Evolutionary conservation across 2,113 vertebrate genomes (phyloP).

Genomic region (Galbula dea): DNA sequence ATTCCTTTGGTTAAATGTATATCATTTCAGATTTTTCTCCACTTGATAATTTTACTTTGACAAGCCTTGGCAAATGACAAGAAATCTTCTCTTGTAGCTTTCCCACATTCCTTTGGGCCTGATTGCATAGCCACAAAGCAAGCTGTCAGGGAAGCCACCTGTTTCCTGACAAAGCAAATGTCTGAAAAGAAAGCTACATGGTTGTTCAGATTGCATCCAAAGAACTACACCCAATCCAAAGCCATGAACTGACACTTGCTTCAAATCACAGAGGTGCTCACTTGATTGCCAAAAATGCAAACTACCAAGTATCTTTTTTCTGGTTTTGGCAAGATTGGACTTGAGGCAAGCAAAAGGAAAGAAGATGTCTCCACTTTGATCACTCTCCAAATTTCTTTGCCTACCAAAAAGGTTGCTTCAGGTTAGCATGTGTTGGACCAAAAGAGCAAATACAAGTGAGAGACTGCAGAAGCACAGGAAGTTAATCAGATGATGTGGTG

Average conservation of each 20-base stretch:
- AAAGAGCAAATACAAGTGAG: not conserved
- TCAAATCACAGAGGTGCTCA: not conserved
- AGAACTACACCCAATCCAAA: not conserved
- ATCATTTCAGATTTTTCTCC: not conserved
- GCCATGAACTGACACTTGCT: not conserved
- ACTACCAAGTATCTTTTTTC: not conserved
- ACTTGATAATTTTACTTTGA: constrained; percentile 30
- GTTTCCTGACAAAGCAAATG: not conserved
- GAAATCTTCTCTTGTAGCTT: constrained; percentile 27
- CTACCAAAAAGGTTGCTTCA: not conserved
- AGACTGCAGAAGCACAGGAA: not conserved
- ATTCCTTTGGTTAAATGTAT: not conserved
- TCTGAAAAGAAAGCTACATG: not conserved
- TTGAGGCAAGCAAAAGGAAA: not conserved
- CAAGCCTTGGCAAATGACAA: constrained; percentile 7
- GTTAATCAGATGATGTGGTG: not conserved
- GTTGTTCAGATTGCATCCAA: not conserved
- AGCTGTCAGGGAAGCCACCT: constrained; percentile 19
- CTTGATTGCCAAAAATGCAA: not conserved
- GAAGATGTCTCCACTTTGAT: not conserved
- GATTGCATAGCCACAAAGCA: not conserved
- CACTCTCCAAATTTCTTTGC: not conserved
- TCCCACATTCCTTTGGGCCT: not conserved
- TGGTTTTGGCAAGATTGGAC: not conserved
- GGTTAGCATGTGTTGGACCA: not conserved